phyloP scores from a whole-genome alignment of 2,113 vertebrate species.

The Zapornia atra region DNA sequence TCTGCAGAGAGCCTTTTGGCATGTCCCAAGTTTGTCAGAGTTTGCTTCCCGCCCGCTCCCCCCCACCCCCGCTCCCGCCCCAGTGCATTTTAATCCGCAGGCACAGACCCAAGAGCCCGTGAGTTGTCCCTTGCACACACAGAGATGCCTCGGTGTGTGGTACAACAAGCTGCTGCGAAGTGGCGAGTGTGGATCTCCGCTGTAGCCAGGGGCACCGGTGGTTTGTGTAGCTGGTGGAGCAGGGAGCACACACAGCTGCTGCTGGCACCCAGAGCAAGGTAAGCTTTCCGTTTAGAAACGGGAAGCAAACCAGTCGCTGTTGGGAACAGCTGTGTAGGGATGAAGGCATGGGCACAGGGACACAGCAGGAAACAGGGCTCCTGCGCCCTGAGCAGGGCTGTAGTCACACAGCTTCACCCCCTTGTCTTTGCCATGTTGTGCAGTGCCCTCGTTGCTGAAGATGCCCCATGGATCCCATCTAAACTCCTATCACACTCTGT shows the following conservation, averaged over 20 bases:
- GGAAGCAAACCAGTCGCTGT: not conserved
- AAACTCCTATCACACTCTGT: not conserved
- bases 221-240: not conserved
- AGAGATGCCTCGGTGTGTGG: accelerated
- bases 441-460: not conserved
- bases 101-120: accelerated
- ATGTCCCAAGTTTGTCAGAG: too few species aligned
- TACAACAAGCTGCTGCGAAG: not conserved
- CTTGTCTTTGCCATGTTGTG: not conserved
- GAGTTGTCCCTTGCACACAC: accelerated
- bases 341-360: not conserved
- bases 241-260: accelerated
- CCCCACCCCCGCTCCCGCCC: too few species aligned
- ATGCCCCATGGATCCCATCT: not conserved
- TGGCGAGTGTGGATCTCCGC: not conserved
- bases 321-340: not conserved
- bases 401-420: not conserved
- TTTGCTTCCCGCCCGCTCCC: too few species aligned
- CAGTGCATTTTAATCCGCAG: too few species aligned
- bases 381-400: not conserved
- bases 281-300: not conserved
- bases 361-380: too few species aligned
- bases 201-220: accelerated
- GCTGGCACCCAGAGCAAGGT: not conserved
- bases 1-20: not conserved